These are phyloP conservation scores for Sebastes itinus DNA, from an alignment of 2,797 vertebrate genomes.

Conservation along the genomic window DNA sequence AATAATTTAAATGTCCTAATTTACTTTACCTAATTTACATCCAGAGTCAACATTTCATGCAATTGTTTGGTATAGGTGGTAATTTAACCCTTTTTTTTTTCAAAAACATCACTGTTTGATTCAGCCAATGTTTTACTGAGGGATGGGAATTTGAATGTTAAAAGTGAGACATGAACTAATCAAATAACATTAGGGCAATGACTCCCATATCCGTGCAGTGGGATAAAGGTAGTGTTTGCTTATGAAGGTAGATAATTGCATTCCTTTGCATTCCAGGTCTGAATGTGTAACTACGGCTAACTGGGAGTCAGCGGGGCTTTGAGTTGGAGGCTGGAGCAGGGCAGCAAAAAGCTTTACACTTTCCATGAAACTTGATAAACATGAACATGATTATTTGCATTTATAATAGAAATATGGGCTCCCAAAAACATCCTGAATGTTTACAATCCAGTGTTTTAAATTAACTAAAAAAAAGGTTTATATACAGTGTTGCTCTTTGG, in stretches of 20 bases:
- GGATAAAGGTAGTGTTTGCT: slow-evolving; percentile 25
- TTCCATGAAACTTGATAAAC: background rate
- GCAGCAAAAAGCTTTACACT: background rate
- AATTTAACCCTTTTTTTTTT: background rate
- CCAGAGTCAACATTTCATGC: background rate
- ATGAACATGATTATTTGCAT: background rate
- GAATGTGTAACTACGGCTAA: slow-evolving; percentile 6
- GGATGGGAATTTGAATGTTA: background rate
- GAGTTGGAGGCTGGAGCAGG: background rate
- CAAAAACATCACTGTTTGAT: background rate
- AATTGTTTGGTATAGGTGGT: background rate
- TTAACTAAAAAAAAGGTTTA: background rate
- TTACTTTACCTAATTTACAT: accelerated
- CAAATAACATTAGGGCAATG: background rate
- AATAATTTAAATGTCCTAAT: background rate
- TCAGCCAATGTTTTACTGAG: background rate
- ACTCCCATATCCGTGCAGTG: background rate
- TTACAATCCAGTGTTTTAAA: background rate
- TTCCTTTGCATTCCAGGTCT: slow-evolving; percentile 33
- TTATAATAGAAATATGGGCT: background rate
- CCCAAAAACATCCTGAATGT: background rate
- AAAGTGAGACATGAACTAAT: background rate
- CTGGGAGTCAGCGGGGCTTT: background rate
- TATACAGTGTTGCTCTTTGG: background rate
- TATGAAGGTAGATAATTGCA: slow-evolving; percentile 26